These are phyloP conservation scores for Drosophila pseudoobscura DNA, from an alignment of 1,140 invertebrate species.

Conservation along the genomic window DNA sequence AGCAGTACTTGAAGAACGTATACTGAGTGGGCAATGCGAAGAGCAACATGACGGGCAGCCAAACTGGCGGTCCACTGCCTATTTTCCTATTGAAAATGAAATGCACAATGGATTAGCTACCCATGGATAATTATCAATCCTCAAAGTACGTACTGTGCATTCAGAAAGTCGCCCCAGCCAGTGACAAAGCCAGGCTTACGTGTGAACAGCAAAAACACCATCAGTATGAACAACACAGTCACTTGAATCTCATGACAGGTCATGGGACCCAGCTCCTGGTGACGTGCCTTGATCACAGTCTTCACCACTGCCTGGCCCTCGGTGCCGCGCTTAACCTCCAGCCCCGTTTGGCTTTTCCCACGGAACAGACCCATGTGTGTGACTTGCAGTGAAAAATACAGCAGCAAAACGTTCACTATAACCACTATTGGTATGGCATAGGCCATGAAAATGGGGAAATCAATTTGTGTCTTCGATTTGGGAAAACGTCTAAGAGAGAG, in stretches of 20 bases:
- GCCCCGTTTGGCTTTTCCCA: conserved; percentile 84
- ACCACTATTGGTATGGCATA: conserved; percentile 86
- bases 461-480: conserved; percentile 85
- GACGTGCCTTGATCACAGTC: conserved; percentile 87
- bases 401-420: conserved; percentile 87
- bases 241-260: conserved; percentile 92
- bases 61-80: conserved; percentile 91
- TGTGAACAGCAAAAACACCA: conserved; percentile 93
- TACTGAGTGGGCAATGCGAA: conserved; percentile 91
- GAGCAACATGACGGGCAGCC: conserved; percentile 88
- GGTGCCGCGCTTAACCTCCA: conserved; percentile 83
- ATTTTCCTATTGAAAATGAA: conserved; percentile 84
- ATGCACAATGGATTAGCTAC: background rate
- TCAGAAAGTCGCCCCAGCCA: conserved; percentile 63
- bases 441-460: conserved; percentile 90
- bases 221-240: conserved; percentile 88
- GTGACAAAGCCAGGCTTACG: conserved; percentile 87
- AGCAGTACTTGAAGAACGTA: conserved; percentile 68
- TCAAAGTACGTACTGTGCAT: conserved; percentile 66
- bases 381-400: conserved; percentile 88
- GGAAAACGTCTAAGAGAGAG: conserved; percentile 83
- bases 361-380: conserved; percentile 89
- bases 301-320: conserved; percentile 85
- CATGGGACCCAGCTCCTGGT: conserved; percentile 89
- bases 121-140: too few relatives aligned